These are phyloP conservation scores for Carpatolechia fugitivella DNA, from an alignment of 2,888 invertebrate genomes.

Conservation along the genomic window DNA sequence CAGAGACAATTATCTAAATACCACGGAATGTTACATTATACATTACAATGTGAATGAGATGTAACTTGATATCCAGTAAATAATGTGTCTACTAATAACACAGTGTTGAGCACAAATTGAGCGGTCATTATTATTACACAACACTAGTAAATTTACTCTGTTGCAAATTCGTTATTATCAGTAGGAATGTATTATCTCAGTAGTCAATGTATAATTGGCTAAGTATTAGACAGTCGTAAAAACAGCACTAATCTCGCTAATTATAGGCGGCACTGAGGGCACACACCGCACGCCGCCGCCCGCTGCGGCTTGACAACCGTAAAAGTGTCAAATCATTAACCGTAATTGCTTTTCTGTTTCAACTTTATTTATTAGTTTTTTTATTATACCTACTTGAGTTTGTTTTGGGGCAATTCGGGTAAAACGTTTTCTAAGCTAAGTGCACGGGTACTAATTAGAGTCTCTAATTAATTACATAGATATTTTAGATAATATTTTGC, in stretches of 20 bases:
- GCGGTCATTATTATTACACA: not conserved
- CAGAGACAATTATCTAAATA: too few species aligned
- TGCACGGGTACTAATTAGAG: not conserved
- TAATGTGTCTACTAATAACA: not conserved
- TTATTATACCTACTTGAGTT: not conserved
- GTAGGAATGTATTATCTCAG: not conserved
- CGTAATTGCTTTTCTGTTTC: constrained; percentile 53
- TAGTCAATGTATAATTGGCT: constrained; percentile 50
- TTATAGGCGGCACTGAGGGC: constrained; percentile 48
- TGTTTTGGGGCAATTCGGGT: constrained; percentile 14
- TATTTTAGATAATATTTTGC: too few species aligned
- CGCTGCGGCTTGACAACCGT: constrained; percentile 40
- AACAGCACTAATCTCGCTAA: constrained; percentile 52
- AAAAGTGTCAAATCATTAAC: constrained; percentile 65
- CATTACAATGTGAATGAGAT: too few species aligned
- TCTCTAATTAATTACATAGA: too few species aligned
- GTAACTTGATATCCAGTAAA: too few species aligned
- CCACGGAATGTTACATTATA: too few species aligned
- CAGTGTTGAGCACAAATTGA: too few species aligned
- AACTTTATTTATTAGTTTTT: not conserved
- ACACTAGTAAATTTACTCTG: not conserved
- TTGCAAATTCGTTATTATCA: not conserved
- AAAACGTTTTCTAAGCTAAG: not conserved
- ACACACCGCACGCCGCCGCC: constrained; percentile 38
- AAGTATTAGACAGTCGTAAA: constrained; percentile 48